A percentile compares a stretch with the other conserved stretches of the same genome.
phyloP scores from a whole-genome alignment of 2,888 invertebrate genomes.

The Malthinus flaveolus region DNA sequence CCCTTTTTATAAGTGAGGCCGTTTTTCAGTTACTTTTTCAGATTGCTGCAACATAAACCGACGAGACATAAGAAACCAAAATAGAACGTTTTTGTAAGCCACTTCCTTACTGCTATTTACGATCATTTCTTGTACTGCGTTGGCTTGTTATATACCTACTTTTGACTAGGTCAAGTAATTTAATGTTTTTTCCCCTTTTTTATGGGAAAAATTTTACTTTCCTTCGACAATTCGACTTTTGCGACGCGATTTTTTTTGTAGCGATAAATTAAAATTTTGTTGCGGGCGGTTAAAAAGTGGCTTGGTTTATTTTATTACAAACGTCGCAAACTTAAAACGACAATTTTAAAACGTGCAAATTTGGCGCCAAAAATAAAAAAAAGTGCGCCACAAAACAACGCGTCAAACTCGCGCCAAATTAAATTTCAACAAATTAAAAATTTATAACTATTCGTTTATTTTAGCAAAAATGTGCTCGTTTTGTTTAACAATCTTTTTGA shows the following conservation, averaged over 20 bases:
- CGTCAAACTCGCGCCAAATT: no score
- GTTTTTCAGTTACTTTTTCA: conserved; percentile 41
- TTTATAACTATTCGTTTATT: no score
- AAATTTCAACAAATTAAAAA: no score
- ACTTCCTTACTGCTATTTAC: conserved; percentile 33
- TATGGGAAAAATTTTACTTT: not conserved
- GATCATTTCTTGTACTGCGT: conserved; percentile 27
- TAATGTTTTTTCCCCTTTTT: conserved; percentile 13
- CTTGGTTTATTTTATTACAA: no score
- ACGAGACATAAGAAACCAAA: conserved; percentile 47
- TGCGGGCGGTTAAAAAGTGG: no score
- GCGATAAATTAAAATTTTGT: not conserved
- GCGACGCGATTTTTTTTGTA: not conserved
- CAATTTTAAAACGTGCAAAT: no score
- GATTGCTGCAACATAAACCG: conserved; percentile 34
- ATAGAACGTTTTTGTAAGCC: conserved; percentile 49
- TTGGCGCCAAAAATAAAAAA: no score
- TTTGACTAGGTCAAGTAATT: conserved; percentile 27
- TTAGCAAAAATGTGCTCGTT: not conserved
- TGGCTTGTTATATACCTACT: conserved; percentile 10
- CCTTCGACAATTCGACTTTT: not conserved
- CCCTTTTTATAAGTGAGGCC: conserved; percentile 43
- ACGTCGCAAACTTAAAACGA: no score
- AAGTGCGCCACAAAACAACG: no score
- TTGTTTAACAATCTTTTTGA: not conserved